Evolutionary conservation across 2,797 vertebrate species (phyloP).

Genomic region (Atherinosoma microstoma): DNA sequence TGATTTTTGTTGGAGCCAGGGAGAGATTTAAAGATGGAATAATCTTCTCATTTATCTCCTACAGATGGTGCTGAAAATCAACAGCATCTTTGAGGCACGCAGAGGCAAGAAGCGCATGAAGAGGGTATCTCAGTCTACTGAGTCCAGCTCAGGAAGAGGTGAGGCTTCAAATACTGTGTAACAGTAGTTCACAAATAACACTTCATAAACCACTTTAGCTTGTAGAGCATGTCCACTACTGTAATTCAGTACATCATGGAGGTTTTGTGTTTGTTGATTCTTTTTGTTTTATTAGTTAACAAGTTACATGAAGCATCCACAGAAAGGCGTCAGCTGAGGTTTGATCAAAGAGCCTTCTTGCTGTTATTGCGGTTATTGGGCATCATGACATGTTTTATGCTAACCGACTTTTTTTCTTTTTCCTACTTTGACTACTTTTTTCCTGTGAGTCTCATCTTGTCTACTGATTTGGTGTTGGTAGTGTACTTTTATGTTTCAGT

Average conservation of each 20-base stretch:
- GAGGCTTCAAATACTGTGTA: slow-evolving; percentile 34
- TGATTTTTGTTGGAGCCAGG: slow-evolving; percentile 21
- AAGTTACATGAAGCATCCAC: neutral
- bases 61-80: slow-evolving; percentile 96
- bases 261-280: neutral
- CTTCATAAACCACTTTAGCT: neutral
- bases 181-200: neutral
- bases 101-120: slow-evolving; percentile 96
- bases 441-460: neutral
- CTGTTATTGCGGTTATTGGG: neutral
- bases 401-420: too few species aligned
- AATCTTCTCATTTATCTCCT: slow-evolving; percentile 57
- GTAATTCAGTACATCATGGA: neutral
- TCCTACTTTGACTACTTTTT: too few species aligned
- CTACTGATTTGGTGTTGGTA: neutral
- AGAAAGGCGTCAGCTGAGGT: too few species aligned
- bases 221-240: neutral
- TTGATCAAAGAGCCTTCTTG: too few species aligned
- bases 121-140: slow-evolving; percentile 91
- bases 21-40: slow-evolving; percentile 24
- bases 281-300: neutral
- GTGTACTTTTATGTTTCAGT: neutral
- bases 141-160: slow-evolving; percentile 96
- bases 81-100: slow-evolving; percentile 92
- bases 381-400: too few species aligned